Evolutionary conservation across 2,888 invertebrate species (phyloP).

Genomic region (Meteorus colon): DNA sequence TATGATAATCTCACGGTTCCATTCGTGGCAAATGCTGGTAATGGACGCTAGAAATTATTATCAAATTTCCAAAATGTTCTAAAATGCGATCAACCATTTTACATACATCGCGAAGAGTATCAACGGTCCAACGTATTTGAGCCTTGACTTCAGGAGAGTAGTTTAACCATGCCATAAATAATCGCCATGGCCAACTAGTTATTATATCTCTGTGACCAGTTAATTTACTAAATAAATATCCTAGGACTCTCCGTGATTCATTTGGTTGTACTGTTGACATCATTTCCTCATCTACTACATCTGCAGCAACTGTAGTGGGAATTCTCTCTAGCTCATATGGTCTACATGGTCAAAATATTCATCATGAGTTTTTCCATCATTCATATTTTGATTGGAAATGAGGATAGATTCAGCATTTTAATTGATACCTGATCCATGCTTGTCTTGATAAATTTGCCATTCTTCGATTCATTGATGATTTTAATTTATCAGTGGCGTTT

Average conservation of each 20-base stretch:
- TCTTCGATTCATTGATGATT: background rate
- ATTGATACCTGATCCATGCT: background rate
- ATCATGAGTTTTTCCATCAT: background rate
- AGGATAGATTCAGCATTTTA: background rate
- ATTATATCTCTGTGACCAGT: too few species aligned
- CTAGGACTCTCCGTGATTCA: too few species aligned
- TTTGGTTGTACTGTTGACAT: too few species aligned
- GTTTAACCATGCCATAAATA: too few species aligned
- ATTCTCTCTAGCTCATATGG: background rate
- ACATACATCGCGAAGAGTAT: background rate
- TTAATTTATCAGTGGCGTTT: background rate
- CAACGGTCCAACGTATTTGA: conserved; percentile 1
- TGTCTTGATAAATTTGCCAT: background rate
- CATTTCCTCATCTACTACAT: too few species aligned
- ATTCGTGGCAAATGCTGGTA: too few species aligned
- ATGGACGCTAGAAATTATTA: too few species aligned
- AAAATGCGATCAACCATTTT: background rate
- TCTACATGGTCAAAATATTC: conserved; percentile 2
- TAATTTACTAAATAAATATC: too few species aligned
- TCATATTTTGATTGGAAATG: background rate
- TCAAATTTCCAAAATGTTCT: background rate
- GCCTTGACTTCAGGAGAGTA: conserved; percentile 4
- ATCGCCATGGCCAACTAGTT: too few species aligned
- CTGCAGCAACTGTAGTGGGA: background rate
- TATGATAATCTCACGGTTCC: too few species aligned